Conservation (phyloP, 1,140 invertebrate genomes). For the Penaeus chinensis region DNA sequence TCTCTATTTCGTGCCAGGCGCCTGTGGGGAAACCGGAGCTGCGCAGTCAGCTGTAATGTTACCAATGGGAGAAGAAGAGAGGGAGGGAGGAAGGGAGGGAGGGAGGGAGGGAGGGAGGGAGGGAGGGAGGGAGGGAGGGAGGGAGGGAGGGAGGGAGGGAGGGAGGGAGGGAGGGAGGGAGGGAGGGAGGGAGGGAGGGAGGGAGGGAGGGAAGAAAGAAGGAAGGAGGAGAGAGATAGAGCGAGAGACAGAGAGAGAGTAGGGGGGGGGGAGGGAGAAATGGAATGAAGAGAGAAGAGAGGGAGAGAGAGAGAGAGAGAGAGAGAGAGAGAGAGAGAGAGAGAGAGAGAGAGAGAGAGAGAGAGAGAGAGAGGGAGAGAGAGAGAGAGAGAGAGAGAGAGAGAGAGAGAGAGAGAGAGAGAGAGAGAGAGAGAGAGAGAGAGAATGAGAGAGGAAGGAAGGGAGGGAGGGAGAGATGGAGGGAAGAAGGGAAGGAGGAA, state of each 20-base stretch:
- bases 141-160: background rate
- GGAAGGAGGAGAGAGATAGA: background rate
- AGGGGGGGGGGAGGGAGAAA: background rate
- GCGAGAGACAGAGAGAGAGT: background rate
- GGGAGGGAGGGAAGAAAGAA: background rate
- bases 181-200: no score
- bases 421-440: no score
- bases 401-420: background rate
- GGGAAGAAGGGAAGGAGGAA: background rate
- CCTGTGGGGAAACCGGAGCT: no score
- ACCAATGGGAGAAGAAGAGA: background rate
- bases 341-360: background rate
- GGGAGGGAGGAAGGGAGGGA: background rate
- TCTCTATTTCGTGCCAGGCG: no score
- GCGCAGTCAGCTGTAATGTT: no score
- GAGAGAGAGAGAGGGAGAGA: background rate
- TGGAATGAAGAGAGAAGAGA: no score
- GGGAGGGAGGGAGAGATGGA: background rate
- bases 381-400: background rate
- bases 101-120: background rate
- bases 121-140: background rate
- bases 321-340: constrained; percentile 6
- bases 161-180: background rate
- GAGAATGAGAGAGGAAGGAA: background rate
- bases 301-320: constrained; percentile 31